Evolutionary conservation across 2,888 invertebrate genomes (phyloP).

Genomic region (Orchesellides sinensis): DNA sequence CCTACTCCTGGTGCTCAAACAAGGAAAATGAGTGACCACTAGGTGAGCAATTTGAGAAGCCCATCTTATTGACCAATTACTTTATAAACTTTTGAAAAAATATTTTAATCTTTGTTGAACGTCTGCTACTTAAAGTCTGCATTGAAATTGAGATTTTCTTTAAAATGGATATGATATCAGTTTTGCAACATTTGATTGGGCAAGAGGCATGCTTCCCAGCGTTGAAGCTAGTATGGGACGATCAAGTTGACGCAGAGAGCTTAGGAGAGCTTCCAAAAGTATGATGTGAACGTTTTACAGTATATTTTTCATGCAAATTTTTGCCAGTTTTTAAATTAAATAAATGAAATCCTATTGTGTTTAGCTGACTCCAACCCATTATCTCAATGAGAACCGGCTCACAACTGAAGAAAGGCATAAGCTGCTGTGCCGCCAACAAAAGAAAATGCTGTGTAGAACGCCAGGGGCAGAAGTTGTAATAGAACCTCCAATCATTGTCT

Average conservation of each 20-base stretch:
- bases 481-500: constrained; percentile 69
- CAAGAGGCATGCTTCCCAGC: constrained; percentile 67
- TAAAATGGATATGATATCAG: constrained; percentile 63
- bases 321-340: not conserved
- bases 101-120: no score
- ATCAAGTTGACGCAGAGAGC: constrained; percentile 59
- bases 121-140: no score
- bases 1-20: no score
- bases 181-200: constrained; percentile 60
- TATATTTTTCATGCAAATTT: not conserved
- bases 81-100: no score
- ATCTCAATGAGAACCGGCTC: constrained; percentile 64
- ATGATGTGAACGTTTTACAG: not conserved
- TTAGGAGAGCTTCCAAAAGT: constrained; percentile 59
- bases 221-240: constrained; percentile 69
- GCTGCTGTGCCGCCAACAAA: constrained; percentile 67
- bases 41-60: no score
- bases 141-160: not conserved
- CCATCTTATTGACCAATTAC: no score
- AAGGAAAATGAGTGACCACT: no score
- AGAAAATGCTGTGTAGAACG: constrained; percentile 59
- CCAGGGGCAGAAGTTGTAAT: constrained; percentile 55
- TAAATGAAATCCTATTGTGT: not conserved
- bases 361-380: constrained; percentile 70
- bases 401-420: constrained; percentile 65